phyloP scores from a whole-genome alignment of 2,888 invertebrate genomes.

The Euzophera pinguis region DNA sequence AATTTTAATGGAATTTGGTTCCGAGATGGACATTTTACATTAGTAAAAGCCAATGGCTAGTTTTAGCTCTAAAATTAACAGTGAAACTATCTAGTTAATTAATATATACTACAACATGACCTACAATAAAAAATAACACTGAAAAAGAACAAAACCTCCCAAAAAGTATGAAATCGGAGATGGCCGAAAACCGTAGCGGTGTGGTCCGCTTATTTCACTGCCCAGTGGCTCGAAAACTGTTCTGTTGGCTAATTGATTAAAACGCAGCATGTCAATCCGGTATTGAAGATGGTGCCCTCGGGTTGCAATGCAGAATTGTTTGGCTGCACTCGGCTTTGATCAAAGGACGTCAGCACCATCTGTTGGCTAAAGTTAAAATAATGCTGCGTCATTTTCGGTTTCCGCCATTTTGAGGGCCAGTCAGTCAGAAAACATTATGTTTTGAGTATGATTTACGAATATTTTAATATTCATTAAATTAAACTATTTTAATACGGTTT shows the following conservation, averaged over 20 bases:
- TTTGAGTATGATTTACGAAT: too few relatives aligned
- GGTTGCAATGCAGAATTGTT: constrained; percentile 21
- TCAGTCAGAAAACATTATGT: constrained; percentile 14
- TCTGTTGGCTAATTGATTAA: constrained; percentile 75
- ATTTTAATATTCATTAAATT: too few relatives aligned
- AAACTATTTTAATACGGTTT: too few relatives aligned
- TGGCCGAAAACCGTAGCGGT: constrained; percentile 54
- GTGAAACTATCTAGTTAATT: not conserved
- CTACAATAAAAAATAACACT: constrained; percentile 13
- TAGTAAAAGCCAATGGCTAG: too few relatives aligned
- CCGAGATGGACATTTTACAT: too few relatives aligned
- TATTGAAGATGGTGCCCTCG: constrained; percentile 18
- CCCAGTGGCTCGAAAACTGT: constrained; percentile 64
- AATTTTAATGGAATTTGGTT: too few relatives aligned
- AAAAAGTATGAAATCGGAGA: constrained; percentile 65
- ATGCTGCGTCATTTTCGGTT: constrained; percentile 25
- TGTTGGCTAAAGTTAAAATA: constrained; percentile 25
- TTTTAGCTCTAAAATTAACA: too few relatives aligned
- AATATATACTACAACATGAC: not conserved
- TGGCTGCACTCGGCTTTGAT: constrained; percentile 32
- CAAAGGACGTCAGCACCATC: constrained; percentile 40
- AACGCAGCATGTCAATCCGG: constrained; percentile 73
- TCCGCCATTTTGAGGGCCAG: constrained; percentile 15
- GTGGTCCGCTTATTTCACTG: constrained; percentile 71
- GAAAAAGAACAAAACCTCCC: constrained; percentile 34